Evolutionary conservation across 92 coral and sea anemone genomes (phyloP), one percentile per base, ranked within the genome.

Genomic region (Galaxea fascicularis): DNA sequence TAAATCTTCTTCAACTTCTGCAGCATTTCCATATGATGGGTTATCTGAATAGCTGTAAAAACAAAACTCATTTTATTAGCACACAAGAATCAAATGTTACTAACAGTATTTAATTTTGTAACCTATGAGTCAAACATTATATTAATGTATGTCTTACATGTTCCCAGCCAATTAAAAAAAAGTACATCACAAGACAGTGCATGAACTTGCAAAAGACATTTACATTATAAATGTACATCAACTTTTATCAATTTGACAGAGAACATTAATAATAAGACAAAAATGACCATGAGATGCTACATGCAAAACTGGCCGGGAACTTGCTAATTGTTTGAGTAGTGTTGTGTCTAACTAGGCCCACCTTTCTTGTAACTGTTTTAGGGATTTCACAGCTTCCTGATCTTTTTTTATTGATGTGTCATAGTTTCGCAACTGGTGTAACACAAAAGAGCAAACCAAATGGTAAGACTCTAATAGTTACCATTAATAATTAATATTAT

Each of bases 11-110:
- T 89, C 90, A 82, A 92, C 91, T 12, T 87, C 95, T 21, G 87
- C 92, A 53, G 98, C 93, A 74, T 89, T 90, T 15, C 98, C 98
- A 27, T 92, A 96, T 8, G 96, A 88, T 7, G 98, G 98, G 77
- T 96, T 96, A 24, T 91, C 88, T 56, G 74, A 76, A 73, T 94
- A 96, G 77, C 98, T 96, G 57, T 1, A 56, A 58, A 39, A 49
- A 10, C 66, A 4, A 27, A 28, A 44, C 17, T 28, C 10, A 11
- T 21, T 12, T 15, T 26, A 46, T 11, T n/a, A n/a, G n/a, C n/a
- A n/a, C 1, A 10, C 79, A 20, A 1, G 24, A 51, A 18, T 39
- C 8, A 63, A 63, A 63, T 24, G 28, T 26, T 63, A 12, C 22
- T 58, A 16, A 49, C 56, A 49, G 11, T 49, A 49, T 49, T 49